Conservation (phyloP, 2,888 invertebrate genomes). For the Euproctis similis region DNA sequence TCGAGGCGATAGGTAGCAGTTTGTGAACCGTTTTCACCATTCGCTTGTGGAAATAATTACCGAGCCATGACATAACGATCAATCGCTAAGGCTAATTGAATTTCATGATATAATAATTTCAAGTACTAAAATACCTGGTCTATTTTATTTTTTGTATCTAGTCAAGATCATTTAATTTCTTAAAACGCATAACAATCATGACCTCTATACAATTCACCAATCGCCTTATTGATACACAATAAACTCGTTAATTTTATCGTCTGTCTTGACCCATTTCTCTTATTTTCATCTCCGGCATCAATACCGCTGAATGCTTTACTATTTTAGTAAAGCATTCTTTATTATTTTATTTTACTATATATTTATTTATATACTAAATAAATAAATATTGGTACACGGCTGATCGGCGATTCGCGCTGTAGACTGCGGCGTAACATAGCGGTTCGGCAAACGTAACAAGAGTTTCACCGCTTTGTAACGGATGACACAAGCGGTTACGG, state of each 20-base stretch:
- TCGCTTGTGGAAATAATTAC: constrained; percentile 9
- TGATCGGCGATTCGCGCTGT: constrained; percentile 30
- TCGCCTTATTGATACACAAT: constrained; percentile 5
- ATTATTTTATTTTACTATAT: too few relatives aligned
- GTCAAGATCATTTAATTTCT: too few relatives aligned
- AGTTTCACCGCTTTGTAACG: constrained; percentile 65
- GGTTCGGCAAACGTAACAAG: constrained; percentile 54
- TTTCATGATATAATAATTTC: too few relatives aligned
- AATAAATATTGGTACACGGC: constrained; percentile 28
- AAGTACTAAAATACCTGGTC: too few relatives aligned
- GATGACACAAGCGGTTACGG: constrained; percentile 73
- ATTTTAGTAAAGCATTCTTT: too few relatives aligned
- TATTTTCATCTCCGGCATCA: too few relatives aligned
- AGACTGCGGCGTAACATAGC: constrained; percentile 49
- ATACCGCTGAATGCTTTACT: too few relatives aligned
- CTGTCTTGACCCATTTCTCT: too few relatives aligned
- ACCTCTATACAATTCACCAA: too few relatives aligned
- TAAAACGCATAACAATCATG: too few relatives aligned
- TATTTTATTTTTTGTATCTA: background rate
- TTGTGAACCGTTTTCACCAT: constrained; percentile 10
- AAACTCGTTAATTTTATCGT: constrained; percentile 26
- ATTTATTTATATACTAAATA: constrained; percentile 13
- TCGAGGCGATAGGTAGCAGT: constrained; percentile 9
- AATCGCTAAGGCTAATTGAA: constrained; percentile 7
- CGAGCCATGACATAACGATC: constrained; percentile 10